Evolutionary conservation across 2,113 vertebrate genomes (phyloP).

Genomic region (Natator depressus): DNA sequence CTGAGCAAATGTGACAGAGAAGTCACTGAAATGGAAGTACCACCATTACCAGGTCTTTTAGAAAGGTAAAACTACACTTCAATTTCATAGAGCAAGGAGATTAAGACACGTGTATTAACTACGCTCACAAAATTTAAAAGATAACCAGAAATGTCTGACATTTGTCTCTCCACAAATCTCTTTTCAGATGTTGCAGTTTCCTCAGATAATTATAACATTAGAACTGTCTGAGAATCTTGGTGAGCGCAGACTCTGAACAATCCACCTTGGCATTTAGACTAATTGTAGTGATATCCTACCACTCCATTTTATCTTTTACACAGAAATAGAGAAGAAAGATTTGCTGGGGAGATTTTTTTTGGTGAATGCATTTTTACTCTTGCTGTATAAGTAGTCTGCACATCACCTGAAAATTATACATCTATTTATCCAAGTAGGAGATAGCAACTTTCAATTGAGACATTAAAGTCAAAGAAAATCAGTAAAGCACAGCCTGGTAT

Average conservation of each 20-base stretch:
- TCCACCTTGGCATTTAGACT: neutral
- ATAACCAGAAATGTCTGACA: neutral
- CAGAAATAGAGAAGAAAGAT: neutral
- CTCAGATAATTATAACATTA: neutral
- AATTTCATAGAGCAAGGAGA: neutral
- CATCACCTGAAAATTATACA: neutral
- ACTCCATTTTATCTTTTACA: neutral
- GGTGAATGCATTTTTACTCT: neutral
- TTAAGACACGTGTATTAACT: neutral
- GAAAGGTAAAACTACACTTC: neutral
- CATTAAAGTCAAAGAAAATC: neutral
- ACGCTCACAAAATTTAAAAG: neutral
- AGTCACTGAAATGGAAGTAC: neutral
- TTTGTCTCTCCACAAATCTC: neutral
- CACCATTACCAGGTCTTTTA: neutral
- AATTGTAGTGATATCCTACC: neutral
- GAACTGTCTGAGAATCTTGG: rapidly evolving
- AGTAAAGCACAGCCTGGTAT: neutral
- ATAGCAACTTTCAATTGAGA: neutral
- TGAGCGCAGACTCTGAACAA: neutral
- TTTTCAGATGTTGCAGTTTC: neutral
- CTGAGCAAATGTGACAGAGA: neutral
- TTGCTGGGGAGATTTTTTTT: neutral
- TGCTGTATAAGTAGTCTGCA: neutral
- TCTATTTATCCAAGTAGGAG: neutral